A percentile compares a stretch with the other conserved stretches of the same genome.
phyloP scores from a whole-genome alignment of 2,888 invertebrate genomes.

The Drosophila bunnanda region DNA sequence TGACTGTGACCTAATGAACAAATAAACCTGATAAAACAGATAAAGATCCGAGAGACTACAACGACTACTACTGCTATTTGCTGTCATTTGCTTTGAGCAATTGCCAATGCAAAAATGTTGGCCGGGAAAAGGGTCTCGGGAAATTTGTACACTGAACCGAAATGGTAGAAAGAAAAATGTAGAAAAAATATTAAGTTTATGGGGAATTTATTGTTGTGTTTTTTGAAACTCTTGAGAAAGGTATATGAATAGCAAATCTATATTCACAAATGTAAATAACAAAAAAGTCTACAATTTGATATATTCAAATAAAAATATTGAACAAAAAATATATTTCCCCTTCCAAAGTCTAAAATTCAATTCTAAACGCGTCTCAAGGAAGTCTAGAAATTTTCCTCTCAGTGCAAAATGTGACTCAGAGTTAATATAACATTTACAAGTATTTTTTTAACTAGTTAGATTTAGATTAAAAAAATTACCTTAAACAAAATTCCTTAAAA shows the following conservation, averaged over 20 bases:
- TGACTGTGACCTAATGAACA: conserved; percentile 46
- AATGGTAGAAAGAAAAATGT: not conserved
- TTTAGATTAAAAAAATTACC: no score
- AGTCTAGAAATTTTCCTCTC: not conserved
- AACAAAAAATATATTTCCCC: not conserved
- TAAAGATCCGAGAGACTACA: conserved; percentile 31
- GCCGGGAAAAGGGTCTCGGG: not conserved
- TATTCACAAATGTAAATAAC: conserved; percentile 1
- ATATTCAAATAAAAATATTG: not conserved
- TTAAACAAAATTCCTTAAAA: not conserved
- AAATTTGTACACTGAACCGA: conserved; percentile 3
- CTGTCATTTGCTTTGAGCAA: conserved; percentile 43
- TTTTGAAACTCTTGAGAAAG: not conserved
- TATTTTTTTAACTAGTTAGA: not conserved
- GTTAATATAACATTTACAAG: not conserved
- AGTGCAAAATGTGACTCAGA: not conserved
- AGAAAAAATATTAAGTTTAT: not conserved
- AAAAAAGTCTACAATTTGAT: not conserved
- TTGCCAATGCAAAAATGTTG: conserved; percentile 23
- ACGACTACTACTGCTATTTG: conserved; percentile 47
- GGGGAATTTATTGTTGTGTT: not conserved
- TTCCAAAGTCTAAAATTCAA: not conserved
- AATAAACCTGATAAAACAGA: conserved; percentile 40
- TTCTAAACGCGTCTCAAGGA: not conserved
- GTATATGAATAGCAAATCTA: no score